Conservation (phyloP, 2,797 vertebrate genomes). For the Cygnus olor region DNA sequence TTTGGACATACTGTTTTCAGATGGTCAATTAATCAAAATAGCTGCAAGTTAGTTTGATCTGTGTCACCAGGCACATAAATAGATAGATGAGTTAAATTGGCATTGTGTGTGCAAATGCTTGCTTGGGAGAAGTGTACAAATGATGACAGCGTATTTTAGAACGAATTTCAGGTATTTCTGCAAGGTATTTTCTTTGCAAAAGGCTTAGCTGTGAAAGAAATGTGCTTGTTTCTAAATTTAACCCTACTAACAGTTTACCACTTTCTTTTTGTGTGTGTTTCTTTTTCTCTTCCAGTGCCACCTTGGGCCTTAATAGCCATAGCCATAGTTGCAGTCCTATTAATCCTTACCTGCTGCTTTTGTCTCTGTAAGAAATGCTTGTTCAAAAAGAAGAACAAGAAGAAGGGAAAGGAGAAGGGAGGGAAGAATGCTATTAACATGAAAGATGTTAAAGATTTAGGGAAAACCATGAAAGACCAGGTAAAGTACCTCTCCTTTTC, state of each 20-base stretch:
- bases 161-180: conserved; percentile 14
- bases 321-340: conserved; percentile 94
- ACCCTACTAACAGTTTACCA: conserved; percentile 39
- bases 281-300: conserved; percentile 88
- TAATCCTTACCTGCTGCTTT: conserved; percentile 99
- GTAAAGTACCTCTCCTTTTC: conserved; percentile 79
- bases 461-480: conserved; percentile 93
- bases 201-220: conserved; percentile 9
- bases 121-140: background rate
- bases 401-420: conserved; percentile 99
- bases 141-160: background rate
- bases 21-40: conserved; percentile 60
- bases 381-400: conserved; percentile 99
- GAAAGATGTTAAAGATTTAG: conserved; percentile 96
- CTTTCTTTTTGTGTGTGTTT: conserved; percentile 55
- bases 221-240: conserved; percentile 20
- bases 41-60: conserved; percentile 39
- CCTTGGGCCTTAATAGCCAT: conserved; percentile 98
- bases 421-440: conserved; percentile 99
- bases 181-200: background rate
- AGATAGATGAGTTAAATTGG: conserved; percentile 9
- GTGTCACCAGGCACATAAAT: conserved; percentile 18
- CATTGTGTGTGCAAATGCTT: background rate
- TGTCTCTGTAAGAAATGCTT: conserved; percentile 99
- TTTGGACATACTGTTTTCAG: conserved; percentile 60